Percentiles rank a stretch among this genome's conserved stretches.
Conservation (phyloP, 2,113 vertebrate species). For the Empidonax alnorum region DNA sequence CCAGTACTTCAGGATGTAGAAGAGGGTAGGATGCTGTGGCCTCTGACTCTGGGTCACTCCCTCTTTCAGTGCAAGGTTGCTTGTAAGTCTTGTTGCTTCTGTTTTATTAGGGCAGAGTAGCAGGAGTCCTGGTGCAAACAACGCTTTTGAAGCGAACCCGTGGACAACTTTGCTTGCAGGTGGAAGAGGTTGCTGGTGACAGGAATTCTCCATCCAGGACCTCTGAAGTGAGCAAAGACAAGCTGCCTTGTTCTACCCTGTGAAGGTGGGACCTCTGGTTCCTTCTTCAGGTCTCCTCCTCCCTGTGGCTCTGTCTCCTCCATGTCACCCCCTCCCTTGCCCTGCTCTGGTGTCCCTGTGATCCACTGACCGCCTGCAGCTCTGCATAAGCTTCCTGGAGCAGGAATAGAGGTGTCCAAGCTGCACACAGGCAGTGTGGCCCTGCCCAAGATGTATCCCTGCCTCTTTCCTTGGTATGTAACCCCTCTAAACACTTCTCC, state of each 20-base stretch:
- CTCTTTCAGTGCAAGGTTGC: not conserved
- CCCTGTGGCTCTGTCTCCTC: not conserved
- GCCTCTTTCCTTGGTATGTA: not conserved
- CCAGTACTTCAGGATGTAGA: not conserved
- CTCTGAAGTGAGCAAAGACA: not conserved
- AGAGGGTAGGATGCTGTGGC: not conserved
- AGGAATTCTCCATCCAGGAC: not conserved
- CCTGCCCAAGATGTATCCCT: not conserved
- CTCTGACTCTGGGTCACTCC: not conserved
- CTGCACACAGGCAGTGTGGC: not conserved
- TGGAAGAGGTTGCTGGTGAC: not conserved
- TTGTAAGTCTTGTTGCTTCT: not conserved
- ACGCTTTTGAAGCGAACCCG: not conserved
- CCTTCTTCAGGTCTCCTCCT: not conserved
- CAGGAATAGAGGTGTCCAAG: not conserved
- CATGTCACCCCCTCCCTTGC: not conserved
- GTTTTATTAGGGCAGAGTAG: not conserved
- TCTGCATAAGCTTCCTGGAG: not conserved
- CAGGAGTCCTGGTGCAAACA: not conserved
- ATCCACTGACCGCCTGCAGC: not conserved
- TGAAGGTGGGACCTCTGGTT: not conserved
- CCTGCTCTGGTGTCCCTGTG: not conserved
- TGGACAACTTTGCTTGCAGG: not conserved
- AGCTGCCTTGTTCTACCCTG: not conserved
- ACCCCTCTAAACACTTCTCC: not conserved